Evolutionary conservation across 2,113 vertebrate genomes (phyloP).

Genomic region (Misgurnus anguillicaudatus): DNA sequence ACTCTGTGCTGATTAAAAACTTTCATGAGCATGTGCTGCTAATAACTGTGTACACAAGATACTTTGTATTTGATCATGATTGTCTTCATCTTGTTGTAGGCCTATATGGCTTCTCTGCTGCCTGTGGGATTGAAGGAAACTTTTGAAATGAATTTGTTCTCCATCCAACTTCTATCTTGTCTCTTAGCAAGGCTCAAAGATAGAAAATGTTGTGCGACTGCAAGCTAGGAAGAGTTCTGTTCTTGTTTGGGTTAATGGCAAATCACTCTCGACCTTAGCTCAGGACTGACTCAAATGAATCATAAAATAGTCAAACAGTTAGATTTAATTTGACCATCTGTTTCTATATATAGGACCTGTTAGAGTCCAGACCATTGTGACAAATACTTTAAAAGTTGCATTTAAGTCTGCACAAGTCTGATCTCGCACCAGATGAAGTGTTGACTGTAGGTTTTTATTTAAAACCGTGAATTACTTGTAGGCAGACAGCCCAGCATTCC

Average conservation of each 20-base stretch:
- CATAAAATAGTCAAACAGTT: slow-evolving; percentile 7
- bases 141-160: neutral
- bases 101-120: neutral
- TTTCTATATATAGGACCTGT: neutral
- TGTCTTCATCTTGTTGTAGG: neutral
- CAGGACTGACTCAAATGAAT: slow-evolving; percentile 1
- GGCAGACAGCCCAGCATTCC: slow-evolving; percentile 15
- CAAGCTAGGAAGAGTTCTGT: neutral
- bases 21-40: no score
- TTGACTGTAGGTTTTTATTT: neutral
- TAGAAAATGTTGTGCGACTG: neutral
- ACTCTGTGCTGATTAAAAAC: no score
- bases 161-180: neutral
- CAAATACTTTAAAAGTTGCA: slow-evolving; percentile 75
- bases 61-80: neutral
- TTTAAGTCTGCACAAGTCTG: slow-evolving; percentile 8
- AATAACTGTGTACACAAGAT: neutral
- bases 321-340: neutral
- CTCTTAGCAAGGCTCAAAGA: neutral
- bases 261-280: neutral
- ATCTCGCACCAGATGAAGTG: neutral
- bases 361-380: slow-evolving; percentile 55
- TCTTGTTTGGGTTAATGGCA: neutral
- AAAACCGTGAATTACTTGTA: neutral
- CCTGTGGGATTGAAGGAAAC: neutral